Percentiles rank a stretch among this genome's conserved stretches.
Conservation (phyloP, 2,113 vertebrate species). For the Hemichromis elongatus region DNA sequence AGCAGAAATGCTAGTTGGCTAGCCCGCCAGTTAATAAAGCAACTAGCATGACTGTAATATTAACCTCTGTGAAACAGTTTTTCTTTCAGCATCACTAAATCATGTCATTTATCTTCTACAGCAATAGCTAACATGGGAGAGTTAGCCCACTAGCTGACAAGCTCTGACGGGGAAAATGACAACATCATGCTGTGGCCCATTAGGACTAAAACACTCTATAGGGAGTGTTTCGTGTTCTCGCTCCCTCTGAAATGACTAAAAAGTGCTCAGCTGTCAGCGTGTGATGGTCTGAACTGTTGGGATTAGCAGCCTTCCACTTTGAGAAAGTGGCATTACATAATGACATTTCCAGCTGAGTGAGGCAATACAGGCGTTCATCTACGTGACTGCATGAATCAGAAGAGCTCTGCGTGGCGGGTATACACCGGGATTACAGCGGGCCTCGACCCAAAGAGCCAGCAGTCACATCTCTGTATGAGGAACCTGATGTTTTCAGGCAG, state of each 20-base stretch:
- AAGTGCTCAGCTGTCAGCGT: neutral
- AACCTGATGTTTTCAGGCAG: neutral
- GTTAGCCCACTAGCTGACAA: neutral
- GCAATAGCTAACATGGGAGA: neutral
- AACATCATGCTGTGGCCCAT: neutral
- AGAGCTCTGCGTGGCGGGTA: neutral
- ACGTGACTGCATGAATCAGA: neutral
- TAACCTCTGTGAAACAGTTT: neutral
- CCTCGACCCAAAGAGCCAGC: neutral
- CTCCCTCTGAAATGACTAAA: neutral
- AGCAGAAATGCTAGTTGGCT: neutral
- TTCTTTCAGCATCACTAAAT: neutral
- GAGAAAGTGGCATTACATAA: slow-evolving; percentile 66
- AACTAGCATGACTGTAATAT: neutral
- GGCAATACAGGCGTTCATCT: neutral
- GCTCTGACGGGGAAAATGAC: neutral
- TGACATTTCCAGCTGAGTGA: neutral
- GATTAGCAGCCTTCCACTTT: slow-evolving; percentile 58
- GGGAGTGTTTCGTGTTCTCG: neutral
- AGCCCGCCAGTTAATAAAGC: neutral
- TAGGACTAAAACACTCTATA: neutral
- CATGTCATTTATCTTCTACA: neutral
- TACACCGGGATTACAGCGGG: neutral
- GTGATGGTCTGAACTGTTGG: neutral
- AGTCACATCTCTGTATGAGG: neutral